Percentiles rank a stretch among this genome's conserved stretches.
phyloP scores from a whole-genome alignment of 2,797 vertebrate species.

The Siniperca undulata region DNA sequence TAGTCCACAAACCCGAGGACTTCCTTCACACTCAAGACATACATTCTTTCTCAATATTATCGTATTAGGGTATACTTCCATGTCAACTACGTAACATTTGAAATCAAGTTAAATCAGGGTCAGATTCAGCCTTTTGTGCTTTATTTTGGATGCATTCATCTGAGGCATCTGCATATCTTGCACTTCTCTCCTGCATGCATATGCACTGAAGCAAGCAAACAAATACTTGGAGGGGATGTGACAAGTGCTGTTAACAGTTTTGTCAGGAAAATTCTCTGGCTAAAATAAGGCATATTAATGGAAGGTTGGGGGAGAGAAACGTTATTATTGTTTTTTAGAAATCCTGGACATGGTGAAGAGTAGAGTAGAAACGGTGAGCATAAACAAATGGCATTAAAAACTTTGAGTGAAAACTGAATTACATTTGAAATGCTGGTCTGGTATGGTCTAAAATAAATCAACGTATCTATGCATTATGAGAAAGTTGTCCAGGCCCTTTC shows the following conservation, averaged over 20 bases:
- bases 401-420: not conserved
- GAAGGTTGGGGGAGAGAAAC: not conserved
- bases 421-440: not conserved
- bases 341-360: not conserved
- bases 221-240: not conserved
- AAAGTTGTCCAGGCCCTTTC: conserved; percentile 7
- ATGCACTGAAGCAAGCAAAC: not conserved
- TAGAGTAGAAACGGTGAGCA: not conserved
- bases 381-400: not conserved
- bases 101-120: not conserved
- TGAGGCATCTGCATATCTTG: not conserved
- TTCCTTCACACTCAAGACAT: not conserved
- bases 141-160: not conserved
- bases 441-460: not conserved
- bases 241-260: not conserved
- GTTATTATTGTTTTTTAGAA: not conserved
- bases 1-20: not conserved
- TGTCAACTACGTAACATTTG: not conserved
- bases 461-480: not conserved
- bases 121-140: not conserved
- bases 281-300: not conserved
- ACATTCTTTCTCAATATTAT: not conserved
- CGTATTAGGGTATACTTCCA: too few relatives aligned
- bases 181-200: not conserved
- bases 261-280: not conserved